A percentile compares a stretch with the other conserved stretches of the same genome.
phyloP scores from a whole-genome alignment of 2,797 vertebrate genomes.

The Meriones psammophilus region DNA sequence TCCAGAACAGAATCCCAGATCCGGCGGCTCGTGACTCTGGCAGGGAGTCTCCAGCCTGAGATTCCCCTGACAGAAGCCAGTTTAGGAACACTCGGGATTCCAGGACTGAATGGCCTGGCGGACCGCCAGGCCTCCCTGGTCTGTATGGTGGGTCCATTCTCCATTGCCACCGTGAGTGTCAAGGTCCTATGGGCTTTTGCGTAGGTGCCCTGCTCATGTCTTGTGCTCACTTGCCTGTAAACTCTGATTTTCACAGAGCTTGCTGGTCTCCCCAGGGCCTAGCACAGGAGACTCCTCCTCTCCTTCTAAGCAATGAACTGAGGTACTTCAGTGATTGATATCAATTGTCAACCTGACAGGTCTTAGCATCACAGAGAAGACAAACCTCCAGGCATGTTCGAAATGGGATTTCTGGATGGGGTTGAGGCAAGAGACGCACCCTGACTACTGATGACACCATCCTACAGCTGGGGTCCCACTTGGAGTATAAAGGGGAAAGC shows the following conservation, averaged over 20 bases:
- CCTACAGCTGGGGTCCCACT: not conserved
- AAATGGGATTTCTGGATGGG: not conserved
- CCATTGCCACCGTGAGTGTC: fast-evolving
- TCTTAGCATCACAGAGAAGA: not conserved
- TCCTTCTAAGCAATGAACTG: not conserved
- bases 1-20: conserved; percentile 81
- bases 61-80: conserved; percentile 5
- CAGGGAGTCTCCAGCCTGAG: conserved; percentile 30
- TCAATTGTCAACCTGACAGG: not conserved
- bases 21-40: conserved; percentile 63
- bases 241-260: not conserved
- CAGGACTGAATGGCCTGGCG: not conserved
- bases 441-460: not conserved
- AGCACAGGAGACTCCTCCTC: not conserved
- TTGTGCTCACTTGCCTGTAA: not conserved
- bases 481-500: not conserved
- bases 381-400: not conserved
- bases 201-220: too few species aligned
- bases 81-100: not conserved
- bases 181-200: not conserved
- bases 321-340: not conserved
- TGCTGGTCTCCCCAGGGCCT: not conserved
- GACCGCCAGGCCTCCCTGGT: not conserved
- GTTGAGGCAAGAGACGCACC: not conserved
- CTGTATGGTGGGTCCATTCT: not conserved